Base-by-base conservation (phyloP, 1,140 invertebrate genomes). In the Apocrypta bakeri region DNA sequence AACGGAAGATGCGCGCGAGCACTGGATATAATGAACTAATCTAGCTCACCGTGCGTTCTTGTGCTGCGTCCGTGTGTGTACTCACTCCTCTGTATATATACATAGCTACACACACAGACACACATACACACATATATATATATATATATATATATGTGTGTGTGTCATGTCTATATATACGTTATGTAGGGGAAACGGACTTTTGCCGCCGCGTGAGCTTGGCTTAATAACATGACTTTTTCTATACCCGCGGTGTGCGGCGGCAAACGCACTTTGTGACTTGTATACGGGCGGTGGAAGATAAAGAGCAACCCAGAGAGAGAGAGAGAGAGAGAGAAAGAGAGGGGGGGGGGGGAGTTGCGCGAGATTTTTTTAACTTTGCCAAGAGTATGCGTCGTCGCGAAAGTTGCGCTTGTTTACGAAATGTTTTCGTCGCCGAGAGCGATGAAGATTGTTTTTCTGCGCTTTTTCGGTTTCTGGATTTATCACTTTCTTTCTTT, bases 1-100 rank as follows among this genome's bases (percentile, higher is more conserved):
- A 89, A 89, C 86, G 68, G 78, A 87, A 87, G 85, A 87, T 84
- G 85, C 86, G 85, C 83, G 69, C 21, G 21, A 17, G n/a, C 24
- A 81, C 84, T 81, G 83, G 86, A 82, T 88, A 56, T 56, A 89
- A 89, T 89, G 87, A 89, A 88, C 88, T 87, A 89, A 89, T 89
- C 88, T 87, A 85, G 84, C 79, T 37, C 64, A 7, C 66, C 48
- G 69, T 79, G 69, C 64, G 78, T 82, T 80, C 42, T 48, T 69
- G 81, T 79, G 74, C 14, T 56, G 66, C 37, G 63, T 75, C 24
- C n/a, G 31, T 66, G 66, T 66, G 75, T 25, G 33, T n/a, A 24
- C 21, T n/a, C n/a, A n/a, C n/a, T n/a, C n/a, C n/a, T n/a, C n/a
- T n/a, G n/a, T n/a, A n/a, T n/a, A n/a, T n/a, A n/a, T n/a, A n/a